Evolutionary conservation across 30 jellyfish, hydroid and myxozoan species (phyloP), one percentile per base, ranked within the genome.

Genomic region (Turritopsis dohrnii): DNA sequence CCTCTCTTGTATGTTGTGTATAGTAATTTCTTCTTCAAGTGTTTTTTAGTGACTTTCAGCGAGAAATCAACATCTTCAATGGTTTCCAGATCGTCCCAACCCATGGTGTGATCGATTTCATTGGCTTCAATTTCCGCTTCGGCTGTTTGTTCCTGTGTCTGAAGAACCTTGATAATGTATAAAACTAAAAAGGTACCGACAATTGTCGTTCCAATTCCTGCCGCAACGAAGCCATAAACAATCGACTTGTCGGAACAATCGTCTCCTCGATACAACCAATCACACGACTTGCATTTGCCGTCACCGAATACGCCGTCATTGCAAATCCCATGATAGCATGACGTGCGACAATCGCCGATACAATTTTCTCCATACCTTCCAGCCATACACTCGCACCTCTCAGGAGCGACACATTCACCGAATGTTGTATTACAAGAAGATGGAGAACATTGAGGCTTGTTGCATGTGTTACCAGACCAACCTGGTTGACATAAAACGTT

Each of bases 401-500:
- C 77, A 54, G 83, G 53, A 29, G 95, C 97, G 65, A 87, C 86
- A 66, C 97, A 92, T 52, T 13, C 29, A 29, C 97, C 97, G 20
- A 71, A 29, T 25, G 29, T 85, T 1, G 88, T 1, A 9, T 53
- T 28, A 80, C 97, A 92, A 4, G 92, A 75, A 73, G 80, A 54
- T 21, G 76, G 52, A 1, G 30, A 28, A 53, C 97, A 92, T 0
- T 19, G 4, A 0, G 97, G 94, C 1, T n/a, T 23, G 77, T 88
- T 80, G 88, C 97, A 92, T 28, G 81, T 79, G 20, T 22, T 75
- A 53, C 96, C 97, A 29, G 76, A 65, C 97, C 97, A 92, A 21
- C 95, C 94, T 23, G 83, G 83, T 4, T 74, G 83, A n/a, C 83
- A 74, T 0, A 74, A 13, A 24, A 29, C 41, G 24, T 26, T 74